These are phyloP conservation scores for Xiphorhynchus erythropygius DNA, from an alignment of 2,797 vertebrate genomes.

Conservation along the genomic window DNA sequence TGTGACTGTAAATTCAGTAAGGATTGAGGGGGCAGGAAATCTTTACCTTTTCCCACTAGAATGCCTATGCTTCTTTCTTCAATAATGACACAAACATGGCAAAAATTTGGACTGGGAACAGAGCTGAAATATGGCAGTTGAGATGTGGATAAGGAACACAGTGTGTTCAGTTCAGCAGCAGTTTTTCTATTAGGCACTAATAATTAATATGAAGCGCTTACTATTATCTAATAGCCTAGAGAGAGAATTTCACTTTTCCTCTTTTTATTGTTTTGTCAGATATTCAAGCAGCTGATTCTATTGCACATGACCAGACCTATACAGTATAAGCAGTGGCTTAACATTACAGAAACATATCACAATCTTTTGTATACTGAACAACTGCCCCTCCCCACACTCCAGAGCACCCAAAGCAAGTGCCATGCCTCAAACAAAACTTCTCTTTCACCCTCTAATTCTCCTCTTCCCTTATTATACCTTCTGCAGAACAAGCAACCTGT, in stretches of 20 bases:
- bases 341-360: not conserved
- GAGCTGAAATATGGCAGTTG: not conserved
- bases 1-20: conserved; percentile 26
- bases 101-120: not conserved
- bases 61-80: not conserved
- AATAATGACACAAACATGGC: not conserved
- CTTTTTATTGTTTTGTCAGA: not conserved
- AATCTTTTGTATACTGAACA: not conserved
- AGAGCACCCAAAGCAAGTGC: not conserved
- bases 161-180: not conserved
- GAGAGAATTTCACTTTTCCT: not conserved
- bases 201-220: not conserved
- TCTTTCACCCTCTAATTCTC: not conserved
- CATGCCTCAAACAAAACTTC: not conserved
- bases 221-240: not conserved
- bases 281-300: not conserved
- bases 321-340: not conserved
- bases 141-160: not conserved
- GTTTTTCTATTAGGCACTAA: not conserved
- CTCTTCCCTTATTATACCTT: not conserved
- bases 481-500: not conserved
- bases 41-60: conserved; percentile 23
- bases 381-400: not conserved
- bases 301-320: not conserved
- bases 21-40: conserved; percentile 13